Evolutionary conservation across 53 echinoderm and acorn worm species (phyloP), one percentile per base, ranked within the genome.

Genomic region (Paracentrotus lividus): DNA sequence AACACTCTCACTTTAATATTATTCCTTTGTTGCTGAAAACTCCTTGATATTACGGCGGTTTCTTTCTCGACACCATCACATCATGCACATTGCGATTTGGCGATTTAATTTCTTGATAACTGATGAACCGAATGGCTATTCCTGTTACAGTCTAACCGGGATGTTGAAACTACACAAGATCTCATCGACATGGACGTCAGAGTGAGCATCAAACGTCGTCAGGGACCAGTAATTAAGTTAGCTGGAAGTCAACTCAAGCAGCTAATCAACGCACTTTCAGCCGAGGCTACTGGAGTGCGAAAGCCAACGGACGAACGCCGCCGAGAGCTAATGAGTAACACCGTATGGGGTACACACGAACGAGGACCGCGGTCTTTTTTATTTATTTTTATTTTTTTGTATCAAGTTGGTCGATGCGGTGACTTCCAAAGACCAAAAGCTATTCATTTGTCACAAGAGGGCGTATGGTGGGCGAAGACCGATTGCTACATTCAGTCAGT

Each of bases 191-290:
- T 20, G 5, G 13, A 72, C 72, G 72, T 72, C 72, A 72, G 18
- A 36, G 27, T 47, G 21, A 47, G 81, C 81, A 81, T 49, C 81
- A 23, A 47, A 81, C 44, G 81, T 81, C 47, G 81, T 47, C 81
- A 81, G 54, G 57, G 86, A 56, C 56, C 86, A 86, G 66, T 89
- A 65, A 89, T 89, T 89, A 44, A 27, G 24, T 65, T 66, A 89
- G 43, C 89, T 89, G 86, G 56, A 86, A 86, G 56, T 27, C 54
- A 32, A 34, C 29, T 21, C 16, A 34, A 23, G 31, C 86, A 21
- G 66, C n/a, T 89, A 89, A 89, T 89, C 21, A 89, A 57, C 44
- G 89, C 58, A 89, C 89, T 89, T 89, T 89, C 10, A 60, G 89
- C 66, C 43, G 61, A 32, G 64, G 44, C 42, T 57, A 8, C 61